Conservation (phyloP, 2,888 invertebrate species). For the Pachliopta kotzebuea region DNA sequence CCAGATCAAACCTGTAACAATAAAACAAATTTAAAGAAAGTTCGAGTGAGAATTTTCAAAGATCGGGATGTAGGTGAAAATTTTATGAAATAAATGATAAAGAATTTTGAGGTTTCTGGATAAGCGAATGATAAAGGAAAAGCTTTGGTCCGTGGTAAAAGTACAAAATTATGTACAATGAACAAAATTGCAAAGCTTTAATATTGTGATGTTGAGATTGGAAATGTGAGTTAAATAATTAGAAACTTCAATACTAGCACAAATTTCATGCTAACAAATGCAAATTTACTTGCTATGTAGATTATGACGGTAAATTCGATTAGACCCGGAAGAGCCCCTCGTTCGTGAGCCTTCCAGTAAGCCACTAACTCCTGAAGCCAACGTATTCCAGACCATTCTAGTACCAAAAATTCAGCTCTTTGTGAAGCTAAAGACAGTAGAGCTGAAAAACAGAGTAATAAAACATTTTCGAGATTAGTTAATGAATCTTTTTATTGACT, state of each 20-base stretch:
- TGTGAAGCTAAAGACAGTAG: constrained; percentile 96
- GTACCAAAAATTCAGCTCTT: constrained; percentile 89
- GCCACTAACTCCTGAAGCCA: constrained; percentile 88
- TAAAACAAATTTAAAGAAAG: not conserved
- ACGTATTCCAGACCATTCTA: constrained; percentile 89
- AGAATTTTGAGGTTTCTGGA: too few relatives aligned
- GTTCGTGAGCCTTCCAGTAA: constrained; percentile 88
- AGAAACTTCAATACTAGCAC: not conserved
- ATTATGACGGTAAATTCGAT: constrained; percentile 91
- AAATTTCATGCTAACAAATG: constrained; percentile 37
- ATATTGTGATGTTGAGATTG: too few relatives aligned
- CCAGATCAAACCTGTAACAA: constrained; percentile 91
- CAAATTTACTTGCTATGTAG: constrained; percentile 91
- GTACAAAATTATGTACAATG: too few relatives aligned
- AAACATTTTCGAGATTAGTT: not conserved
- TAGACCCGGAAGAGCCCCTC: constrained; percentile 89
- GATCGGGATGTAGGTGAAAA: too few relatives aligned
- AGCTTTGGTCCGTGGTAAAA: too few relatives aligned
- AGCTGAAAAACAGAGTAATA: constrained; percentile 76
- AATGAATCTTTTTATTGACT: not conserved
- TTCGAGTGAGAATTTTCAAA: too few relatives aligned
- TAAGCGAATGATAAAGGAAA: too few relatives aligned
- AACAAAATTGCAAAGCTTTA: too few relatives aligned
- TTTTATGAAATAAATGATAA: too few relatives aligned
- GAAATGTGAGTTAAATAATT: not conserved